Evolutionary conservation across 2,888 invertebrate genomes (phyloP), one percentile per base, ranked within the genome.

Genomic region (Ctena decussata): DNA sequence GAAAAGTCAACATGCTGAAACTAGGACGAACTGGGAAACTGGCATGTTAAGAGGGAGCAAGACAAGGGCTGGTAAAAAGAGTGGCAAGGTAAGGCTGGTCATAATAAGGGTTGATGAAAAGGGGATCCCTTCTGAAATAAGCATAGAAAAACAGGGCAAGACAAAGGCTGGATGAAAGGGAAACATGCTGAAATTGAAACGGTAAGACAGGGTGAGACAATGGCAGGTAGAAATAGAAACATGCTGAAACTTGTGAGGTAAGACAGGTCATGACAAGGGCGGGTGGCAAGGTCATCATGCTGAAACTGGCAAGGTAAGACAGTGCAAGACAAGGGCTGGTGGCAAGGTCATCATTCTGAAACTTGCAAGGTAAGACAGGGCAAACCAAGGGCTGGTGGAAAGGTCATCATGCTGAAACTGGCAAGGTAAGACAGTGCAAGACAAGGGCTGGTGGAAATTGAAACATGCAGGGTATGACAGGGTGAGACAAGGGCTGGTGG

Each of bases 121-220:
- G n/a, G n/a, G n/a, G n/a, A n/a, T n/a, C n/a, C n/a, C n/a, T n/a
- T n/a, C n/a, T n/a, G n/a, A n/a, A n/a, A n/a, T n/a, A n/a, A n/a
- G 82, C 97, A 98, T 90, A 98, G 98, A 96, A 98, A 98, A 95
- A 98, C 98, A 95, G 98, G 98, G 21, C 98, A 98, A 95, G 97
- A 97, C 93, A 97, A 98, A 92, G 99, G 99, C 89, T 99, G 99
- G 99, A 99, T 99, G 98, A 98, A 98, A 95, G 99, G 99, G 27
- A 96, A 97, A 93, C 96, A 97, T 82, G 96, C 97, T 39, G 71
- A 87, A 0, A 87, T 91, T 49, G 84, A 88, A n/a, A 92, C 89
- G 90, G 93, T 94, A 74, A 44, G 86, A n/a, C n/a, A n/a, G n/a
- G n/a, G n/a, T n/a, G n/a, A n/a, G n/a, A n/a, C n/a, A n/a, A n/a